Evolutionary conservation across 2,113 vertebrate genomes (phyloP).

Genomic region (Hyla sarda): DNA sequence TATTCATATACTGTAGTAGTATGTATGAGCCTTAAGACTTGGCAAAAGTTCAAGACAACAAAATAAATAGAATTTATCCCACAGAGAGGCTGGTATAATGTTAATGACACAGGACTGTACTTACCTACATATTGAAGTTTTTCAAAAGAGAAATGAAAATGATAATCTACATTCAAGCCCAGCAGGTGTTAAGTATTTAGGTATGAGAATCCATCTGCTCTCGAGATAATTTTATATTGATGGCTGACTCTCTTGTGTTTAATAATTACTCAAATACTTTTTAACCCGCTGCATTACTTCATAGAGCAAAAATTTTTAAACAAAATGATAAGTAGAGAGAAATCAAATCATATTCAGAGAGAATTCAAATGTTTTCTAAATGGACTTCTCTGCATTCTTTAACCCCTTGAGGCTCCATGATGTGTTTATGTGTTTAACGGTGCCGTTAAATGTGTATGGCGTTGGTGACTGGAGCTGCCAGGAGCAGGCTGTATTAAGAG

Average conservation of each 20-base stretch:
- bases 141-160: neutral
- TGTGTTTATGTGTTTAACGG: no score
- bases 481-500: no score
- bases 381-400: no score
- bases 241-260: neutral
- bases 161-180: neutral
- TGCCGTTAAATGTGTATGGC: no score
- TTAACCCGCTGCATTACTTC: conserved; percentile 2
- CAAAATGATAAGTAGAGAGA: neutral
- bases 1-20: no score
- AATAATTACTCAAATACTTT: neutral
- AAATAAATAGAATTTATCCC: neutral
- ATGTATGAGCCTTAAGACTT: no score
- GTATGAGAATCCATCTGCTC: neutral
- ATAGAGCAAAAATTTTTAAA: neutral
- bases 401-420: no score
- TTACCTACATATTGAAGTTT: neutral
- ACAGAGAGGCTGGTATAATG: neutral
- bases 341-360: neutral
- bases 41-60: neutral
- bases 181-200: neutral
- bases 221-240: neutral
- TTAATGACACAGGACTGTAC: neutral
- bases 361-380: no score
- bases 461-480: no score